Percentiles rank a stretch among this genome's conserved stretches.
Evolutionary conservation across 1,140 invertebrate species (phyloP).

Genomic region (Diuraphis noxia): DNA sequence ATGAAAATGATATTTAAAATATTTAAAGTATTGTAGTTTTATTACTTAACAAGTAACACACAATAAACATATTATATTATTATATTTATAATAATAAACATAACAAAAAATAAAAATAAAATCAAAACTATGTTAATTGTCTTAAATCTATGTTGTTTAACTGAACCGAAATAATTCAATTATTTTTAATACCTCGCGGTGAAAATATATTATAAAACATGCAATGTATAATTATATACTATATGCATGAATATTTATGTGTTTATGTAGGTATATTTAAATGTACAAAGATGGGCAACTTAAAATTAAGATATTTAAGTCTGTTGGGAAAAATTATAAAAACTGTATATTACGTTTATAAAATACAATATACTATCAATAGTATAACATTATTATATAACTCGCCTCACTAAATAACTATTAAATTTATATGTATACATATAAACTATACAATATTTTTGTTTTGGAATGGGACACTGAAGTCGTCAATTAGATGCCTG

Average conservation of each 20-base stretch:
- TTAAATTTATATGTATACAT: neutral
- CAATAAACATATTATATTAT: neutral
- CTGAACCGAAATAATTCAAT: neutral
- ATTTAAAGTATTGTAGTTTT: neutral
- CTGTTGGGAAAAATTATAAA: neutral
- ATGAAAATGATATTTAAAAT: neutral
- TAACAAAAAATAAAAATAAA: neutral
- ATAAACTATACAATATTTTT: neutral
- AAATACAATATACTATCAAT: neutral
- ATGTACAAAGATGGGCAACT: conserved; percentile 11
- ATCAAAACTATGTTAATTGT: neutral
- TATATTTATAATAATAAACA: neutral
- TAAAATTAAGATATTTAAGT: neutral
- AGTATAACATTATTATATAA: neutral
- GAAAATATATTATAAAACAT: neutral
- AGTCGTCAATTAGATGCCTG: neutral
- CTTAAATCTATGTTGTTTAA: neutral
- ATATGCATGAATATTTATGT: neutral
- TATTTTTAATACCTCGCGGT: neutral
- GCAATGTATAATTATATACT: neutral
- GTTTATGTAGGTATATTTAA: neutral
- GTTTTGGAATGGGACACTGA: neutral
- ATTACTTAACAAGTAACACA: neutral
- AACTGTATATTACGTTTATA: neutral
- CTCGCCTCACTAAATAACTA: neutral